phyloP scores from a whole-genome alignment of 2,113 vertebrate species.

The Cochlearius cochlearius region DNA sequence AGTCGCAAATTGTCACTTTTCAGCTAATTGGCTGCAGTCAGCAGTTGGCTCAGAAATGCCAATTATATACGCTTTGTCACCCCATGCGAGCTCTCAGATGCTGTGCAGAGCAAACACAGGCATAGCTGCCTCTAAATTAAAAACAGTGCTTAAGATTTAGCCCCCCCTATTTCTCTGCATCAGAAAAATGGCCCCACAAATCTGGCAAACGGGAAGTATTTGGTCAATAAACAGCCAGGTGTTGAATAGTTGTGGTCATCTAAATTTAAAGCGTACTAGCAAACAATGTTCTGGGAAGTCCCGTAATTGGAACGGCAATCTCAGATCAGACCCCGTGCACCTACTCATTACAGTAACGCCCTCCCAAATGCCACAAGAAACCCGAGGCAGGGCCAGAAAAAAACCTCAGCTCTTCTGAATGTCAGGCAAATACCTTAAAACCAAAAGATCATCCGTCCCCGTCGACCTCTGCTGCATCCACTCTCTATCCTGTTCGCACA shows the following conservation, averaged over 20 bases:
- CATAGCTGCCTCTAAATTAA: not conserved
- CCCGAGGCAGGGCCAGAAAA: not conserved
- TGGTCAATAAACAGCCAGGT: not conserved
- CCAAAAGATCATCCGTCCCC: not conserved
- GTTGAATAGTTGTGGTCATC: not conserved
- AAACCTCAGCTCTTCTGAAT: not conserved
- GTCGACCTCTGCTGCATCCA: not conserved
- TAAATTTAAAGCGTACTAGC: not conserved
- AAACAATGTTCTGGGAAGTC: not conserved
- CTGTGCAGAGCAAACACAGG: not conserved
- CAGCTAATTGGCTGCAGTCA: conserved; percentile 56
- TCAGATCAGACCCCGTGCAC: not conserved
- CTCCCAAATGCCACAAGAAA: not conserved
- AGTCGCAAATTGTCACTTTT: conserved; percentile 55
- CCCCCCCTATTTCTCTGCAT: not conserved
- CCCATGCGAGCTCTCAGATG: not conserved
- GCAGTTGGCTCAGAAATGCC: conserved; percentile 32
- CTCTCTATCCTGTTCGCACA: too few relatives aligned
- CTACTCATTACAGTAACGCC: rapidly evolving
- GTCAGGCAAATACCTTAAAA: not conserved
- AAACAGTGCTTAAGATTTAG: not conserved
- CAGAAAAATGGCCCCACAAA: not conserved
- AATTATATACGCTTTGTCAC: conserved; percentile 4
- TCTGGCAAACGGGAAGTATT: not conserved
- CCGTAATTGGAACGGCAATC: not conserved